Evolutionary conservation across 2,797 vertebrate genomes (phyloP).

Genomic region (Eleutherodactylus coqui): DNA sequence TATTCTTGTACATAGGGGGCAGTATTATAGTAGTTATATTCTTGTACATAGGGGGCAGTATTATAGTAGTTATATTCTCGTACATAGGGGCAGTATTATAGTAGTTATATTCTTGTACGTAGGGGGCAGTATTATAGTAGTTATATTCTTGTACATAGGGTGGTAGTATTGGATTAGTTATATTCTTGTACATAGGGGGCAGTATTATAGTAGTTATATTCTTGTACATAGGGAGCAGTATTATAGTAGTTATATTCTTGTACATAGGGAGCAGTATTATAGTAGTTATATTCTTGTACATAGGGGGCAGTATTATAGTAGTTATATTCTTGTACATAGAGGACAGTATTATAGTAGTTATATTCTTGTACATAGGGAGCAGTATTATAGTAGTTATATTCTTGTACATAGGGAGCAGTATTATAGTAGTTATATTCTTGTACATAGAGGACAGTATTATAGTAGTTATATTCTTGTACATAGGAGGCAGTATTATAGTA

Average conservation of each 20-base stretch:
- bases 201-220: constrained; percentile 4
- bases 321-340: neutral
- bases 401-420: neutral
- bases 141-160: neutral
- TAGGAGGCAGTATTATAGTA: neutral
- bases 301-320: neutral
- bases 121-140: neutral
- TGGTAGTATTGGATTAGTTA: neutral
- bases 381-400: constrained; percentile 9
- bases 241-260: neutral
- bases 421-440: constrained; percentile 2
- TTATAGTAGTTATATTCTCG: too few species aligned
- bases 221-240: neutral
- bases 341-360: neutral
- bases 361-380: neutral
- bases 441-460: neutral
- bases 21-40: constrained; percentile 4
- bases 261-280: neutral
- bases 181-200: neutral
- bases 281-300: neutral
- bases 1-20: neutral
- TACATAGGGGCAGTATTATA: neutral
- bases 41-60: neutral
- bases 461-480: neutral
- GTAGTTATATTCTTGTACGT: neutral